A percentile compares a stretch with the other conserved stretches of the same genome.
These are phyloP conservation scores for Xestia sexstrigata DNA, from an alignment of 2,888 invertebrate genomes.

Conservation along the genomic window DNA sequence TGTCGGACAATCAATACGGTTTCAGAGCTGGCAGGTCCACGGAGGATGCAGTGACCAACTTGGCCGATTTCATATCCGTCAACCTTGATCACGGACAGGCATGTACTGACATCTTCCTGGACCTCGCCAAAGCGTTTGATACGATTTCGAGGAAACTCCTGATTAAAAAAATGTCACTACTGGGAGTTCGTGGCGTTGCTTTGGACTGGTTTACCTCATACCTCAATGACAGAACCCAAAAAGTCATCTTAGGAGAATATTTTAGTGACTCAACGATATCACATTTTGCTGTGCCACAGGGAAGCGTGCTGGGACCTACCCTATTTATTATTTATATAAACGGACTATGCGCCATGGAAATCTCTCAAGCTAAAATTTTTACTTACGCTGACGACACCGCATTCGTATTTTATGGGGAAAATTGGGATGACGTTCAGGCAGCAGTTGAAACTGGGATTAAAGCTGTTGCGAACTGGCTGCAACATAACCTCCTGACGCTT, in stretches of 20 bases:
- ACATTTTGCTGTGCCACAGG: not conserved
- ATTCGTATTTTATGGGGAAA: not conserved
- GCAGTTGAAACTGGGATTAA: not conserved
- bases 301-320: slow-evolving; percentile 1
- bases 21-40: not conserved
- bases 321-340: not conserved
- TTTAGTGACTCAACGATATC: not conserved
- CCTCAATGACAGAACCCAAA: not conserved
- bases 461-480: too few relatives aligned
- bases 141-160: not conserved
- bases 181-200: not conserved
- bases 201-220: slow-evolving; percentile 5
- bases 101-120: slow-evolving; percentile 6
- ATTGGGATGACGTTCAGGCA: not conserved
- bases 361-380: not conserved
- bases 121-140: not conserved
- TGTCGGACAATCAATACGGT: not conserved
- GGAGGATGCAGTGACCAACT: not conserved
- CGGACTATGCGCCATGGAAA: not conserved
- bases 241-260: not conserved
- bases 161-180: not conserved
- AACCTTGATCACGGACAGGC: not conserved
- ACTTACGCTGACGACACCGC: not conserved
- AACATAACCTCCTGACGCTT: too few relatives aligned
- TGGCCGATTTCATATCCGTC: not conserved